These are phyloP conservation scores for Lagorchestes hirsutus DNA, from an alignment of 2,797 vertebrate genomes.

Conservation along the genomic window DNA sequence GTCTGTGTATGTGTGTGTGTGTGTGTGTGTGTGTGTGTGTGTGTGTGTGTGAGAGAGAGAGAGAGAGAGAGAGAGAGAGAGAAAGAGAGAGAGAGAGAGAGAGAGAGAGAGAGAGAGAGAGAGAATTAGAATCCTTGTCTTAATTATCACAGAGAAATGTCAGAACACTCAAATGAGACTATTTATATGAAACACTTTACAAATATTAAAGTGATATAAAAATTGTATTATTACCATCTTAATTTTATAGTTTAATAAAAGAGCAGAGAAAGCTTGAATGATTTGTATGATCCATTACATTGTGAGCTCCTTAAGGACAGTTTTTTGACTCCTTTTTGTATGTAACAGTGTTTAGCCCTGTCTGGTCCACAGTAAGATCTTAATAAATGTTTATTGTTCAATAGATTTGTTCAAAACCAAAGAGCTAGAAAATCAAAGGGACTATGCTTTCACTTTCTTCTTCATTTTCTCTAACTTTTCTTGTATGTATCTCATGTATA, in stretches of 20 bases:
- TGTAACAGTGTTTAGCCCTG: not conserved
- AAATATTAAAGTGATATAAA: not conserved
- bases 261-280: not conserved
- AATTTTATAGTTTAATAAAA: not conserved
- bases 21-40: too few species aligned
- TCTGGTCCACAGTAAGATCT: not conserved
- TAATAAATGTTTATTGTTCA: not conserved
- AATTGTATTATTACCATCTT: not conserved
- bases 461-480: not conserved
- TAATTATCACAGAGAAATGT: not conserved
- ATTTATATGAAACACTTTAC: not conserved
- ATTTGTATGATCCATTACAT: not conserved
- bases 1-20: too few species aligned
- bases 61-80: too few species aligned
- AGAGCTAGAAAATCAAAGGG: not conserved
- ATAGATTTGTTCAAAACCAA: not conserved
- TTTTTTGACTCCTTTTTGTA: not conserved
- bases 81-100: too few species aligned
- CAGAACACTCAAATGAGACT: not conserved
- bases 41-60: too few species aligned
- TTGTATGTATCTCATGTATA: not conserved
- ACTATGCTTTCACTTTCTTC: not conserved
- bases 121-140: not conserved
- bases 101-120: not conserved
- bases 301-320: not conserved